These are phyloP conservation scores for Melieria crassipennis DNA, from an alignment of 2,888 invertebrate species.

Conservation along the genomic window DNA sequence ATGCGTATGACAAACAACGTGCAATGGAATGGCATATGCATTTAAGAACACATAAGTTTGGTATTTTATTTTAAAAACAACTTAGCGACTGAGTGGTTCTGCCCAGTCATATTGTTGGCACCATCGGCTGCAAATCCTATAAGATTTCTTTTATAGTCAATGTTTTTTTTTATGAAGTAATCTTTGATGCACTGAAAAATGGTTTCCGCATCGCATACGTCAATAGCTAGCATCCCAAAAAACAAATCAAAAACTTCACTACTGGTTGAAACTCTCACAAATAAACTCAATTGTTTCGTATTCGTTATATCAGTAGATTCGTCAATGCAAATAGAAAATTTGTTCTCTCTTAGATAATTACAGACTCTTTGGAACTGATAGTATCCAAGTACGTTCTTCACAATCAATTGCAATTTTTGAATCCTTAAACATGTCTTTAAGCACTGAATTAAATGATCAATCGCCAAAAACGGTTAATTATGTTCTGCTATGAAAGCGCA, in stretches of 20 bases:
- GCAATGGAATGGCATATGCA: slow-evolving; percentile 8
- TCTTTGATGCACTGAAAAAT: neutral
- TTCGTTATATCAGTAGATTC: neutral
- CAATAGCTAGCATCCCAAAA: neutral
- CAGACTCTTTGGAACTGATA: neutral
- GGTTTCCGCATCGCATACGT: neutral
- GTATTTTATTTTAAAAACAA: neutral
- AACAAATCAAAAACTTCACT: neutral
- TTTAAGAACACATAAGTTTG: neutral
- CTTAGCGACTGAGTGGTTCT: neutral
- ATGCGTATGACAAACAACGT: neutral
- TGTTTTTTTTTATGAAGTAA: neutral
- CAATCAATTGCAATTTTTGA: neutral
- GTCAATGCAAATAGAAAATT: neutral
- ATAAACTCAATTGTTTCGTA: neutral
- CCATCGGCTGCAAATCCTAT: slow-evolving; percentile 1
- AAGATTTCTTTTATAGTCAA: neutral
- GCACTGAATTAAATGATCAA: neutral
- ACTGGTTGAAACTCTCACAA: neutral
- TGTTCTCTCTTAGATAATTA: neutral
- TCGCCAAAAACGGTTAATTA: neutral
- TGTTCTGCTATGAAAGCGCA: neutral
- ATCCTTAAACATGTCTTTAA: neutral
- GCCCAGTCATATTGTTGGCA: neutral
- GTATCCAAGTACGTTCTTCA: neutral